Percentiles rank a stretch among this genome's conserved stretches.
Evolutionary conservation across 2,888 invertebrate genomes (phyloP).

Genomic region (Drosophila emarginata): DNA sequence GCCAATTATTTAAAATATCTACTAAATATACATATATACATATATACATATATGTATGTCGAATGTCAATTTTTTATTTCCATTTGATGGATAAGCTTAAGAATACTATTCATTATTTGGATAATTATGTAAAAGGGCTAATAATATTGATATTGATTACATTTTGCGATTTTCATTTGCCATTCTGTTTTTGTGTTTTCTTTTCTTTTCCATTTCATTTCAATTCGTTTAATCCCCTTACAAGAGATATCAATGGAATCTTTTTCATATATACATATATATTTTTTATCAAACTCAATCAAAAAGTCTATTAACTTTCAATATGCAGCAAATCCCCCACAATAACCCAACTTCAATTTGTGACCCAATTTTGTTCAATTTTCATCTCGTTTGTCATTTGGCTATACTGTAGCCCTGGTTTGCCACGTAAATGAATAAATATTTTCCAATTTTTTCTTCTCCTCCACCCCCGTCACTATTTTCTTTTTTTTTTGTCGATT

Average conservation of each 20-base stretch:
- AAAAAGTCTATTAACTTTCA: conserved; percentile 20
- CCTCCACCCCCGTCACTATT: background rate
- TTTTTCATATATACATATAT: background rate
- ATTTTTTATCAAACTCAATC: conserved; percentile 7
- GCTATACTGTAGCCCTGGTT: conserved; percentile 53
- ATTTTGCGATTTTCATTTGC: no score
- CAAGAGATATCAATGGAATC: background rate
- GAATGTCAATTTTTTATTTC: no score
- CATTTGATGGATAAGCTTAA: no score
- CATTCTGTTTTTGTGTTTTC: no score
- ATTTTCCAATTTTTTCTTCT: conserved; percentile 53
- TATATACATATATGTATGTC: no score
- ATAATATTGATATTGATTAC: no score
- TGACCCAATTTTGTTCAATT: conserved; percentile 38
- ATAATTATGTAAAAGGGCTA: no score
- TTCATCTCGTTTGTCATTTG: conserved; percentile 26
- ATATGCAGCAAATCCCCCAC: conserved; percentile 26
- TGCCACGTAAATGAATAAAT: conserved; percentile 64
- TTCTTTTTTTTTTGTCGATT: conserved; percentile 23
- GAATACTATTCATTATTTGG: no score
- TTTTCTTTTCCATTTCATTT: no score
- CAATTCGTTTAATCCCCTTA: no score
- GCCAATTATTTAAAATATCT: no score
- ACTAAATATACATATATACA: no score
- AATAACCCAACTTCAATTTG: conserved; percentile 26